Percentiles rank a stretch among this genome's conserved stretches.
phyloP scores from a whole-genome alignment of 2,888 invertebrate species.

The Trichopoda pennipes region DNA sequence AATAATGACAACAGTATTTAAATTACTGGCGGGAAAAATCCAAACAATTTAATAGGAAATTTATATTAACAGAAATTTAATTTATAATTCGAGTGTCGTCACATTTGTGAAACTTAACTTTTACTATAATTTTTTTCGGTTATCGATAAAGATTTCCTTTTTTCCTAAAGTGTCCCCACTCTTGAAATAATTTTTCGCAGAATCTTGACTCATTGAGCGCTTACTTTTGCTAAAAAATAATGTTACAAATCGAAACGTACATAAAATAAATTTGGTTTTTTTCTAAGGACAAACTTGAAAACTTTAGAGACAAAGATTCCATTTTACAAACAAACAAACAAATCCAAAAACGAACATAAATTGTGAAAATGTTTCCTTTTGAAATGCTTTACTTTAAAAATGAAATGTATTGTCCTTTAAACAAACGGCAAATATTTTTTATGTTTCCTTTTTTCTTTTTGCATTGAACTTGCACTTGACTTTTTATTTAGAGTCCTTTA shows the following conservation, averaged over 20 bases:
- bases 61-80: too few relatives aligned
- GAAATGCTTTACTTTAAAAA: not conserved
- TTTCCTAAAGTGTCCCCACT: not conserved
- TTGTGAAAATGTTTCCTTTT: constrained; percentile 37
- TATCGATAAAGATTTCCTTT: too few relatives aligned
- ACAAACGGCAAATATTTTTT: constrained; percentile 11
- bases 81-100: too few relatives aligned
- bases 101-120: not conserved
- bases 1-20: too few relatives aligned
- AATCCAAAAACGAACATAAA: constrained; percentile 49
- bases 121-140: too few relatives aligned
- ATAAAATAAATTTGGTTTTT: constrained; percentile 6
- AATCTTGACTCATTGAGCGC: not conserved
- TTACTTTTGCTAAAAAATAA: not conserved
- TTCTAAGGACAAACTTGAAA: constrained; percentile 2
- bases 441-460: constrained; percentile 3
- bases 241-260: constrained; percentile 15
- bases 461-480: constrained; percentile 25
- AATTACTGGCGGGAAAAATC: too few relatives aligned
- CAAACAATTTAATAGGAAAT: too few relatives aligned
- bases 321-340: constrained; percentile 32
- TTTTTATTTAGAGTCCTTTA: constrained; percentile 23
- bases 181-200: not conserved
- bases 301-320: constrained; percentile 6
- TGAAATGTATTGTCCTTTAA: constrained; percentile 8